Conservation (phyloP, 2,797 vertebrate species). For the Tauraco hartlaubi region DNA sequence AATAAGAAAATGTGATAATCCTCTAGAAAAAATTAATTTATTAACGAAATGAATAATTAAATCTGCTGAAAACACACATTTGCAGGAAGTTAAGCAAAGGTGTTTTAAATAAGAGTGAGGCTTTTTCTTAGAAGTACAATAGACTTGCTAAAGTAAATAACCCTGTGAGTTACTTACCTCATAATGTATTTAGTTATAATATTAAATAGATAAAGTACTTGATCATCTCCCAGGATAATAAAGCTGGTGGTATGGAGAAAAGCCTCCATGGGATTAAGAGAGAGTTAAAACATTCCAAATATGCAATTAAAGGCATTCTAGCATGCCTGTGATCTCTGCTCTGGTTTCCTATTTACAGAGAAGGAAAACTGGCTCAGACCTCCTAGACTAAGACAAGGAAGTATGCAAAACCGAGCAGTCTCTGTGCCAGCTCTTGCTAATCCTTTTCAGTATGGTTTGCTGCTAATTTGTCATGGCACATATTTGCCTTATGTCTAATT, state of each 20-base stretch:
- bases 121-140: conserved; percentile 34
- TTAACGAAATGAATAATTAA: conserved; percentile 59
- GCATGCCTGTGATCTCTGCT: conserved; percentile 66
- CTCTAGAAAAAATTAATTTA: conserved; percentile 60
- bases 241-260: conserved; percentile 40
- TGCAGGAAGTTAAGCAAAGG: conserved; percentile 22
- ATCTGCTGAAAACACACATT: background rate
- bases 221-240: conserved; percentile 56
- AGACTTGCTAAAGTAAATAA: conserved; percentile 63
- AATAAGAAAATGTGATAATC: conserved; percentile 7
- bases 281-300: conserved; percentile 46
- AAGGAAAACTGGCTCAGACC: conserved; percentile 79
- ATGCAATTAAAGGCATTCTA: conserved; percentile 62
- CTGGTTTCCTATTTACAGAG: conserved; percentile 65
- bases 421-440: conserved; percentile 82
- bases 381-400: conserved; percentile 75
- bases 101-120: conserved; percentile 30
- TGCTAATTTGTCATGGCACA: conserved; percentile 88
- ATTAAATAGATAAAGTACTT: conserved; percentile 62
- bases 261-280: background rate
- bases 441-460: conserved; percentile 85
- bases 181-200: conserved; percentile 50
- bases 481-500: conserved; percentile 89
- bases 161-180: conserved; percentile 27
- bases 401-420: conserved; percentile 79